Evolutionary conservation across 2,888 invertebrate genomes (phyloP).

Genomic region (Petrophora chlorosata): DNA sequence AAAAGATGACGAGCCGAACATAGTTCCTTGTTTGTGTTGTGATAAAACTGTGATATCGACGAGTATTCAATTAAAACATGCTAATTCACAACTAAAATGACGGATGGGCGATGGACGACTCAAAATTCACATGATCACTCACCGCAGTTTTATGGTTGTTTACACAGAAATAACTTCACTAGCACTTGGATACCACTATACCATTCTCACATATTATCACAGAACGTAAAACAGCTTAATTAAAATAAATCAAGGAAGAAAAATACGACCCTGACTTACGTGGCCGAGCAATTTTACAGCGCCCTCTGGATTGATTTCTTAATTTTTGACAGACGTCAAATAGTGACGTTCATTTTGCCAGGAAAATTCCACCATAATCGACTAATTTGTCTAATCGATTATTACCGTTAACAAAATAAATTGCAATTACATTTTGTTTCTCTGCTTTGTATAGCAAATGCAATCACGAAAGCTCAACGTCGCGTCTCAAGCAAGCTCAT

Average conservation of each 20-base stretch:
- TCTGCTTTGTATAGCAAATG: too few relatives aligned
- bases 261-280: constrained; percentile 83
- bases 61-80: constrained; percentile 71
- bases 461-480: too few relatives aligned
- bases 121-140: constrained; percentile 48
- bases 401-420: too few relatives aligned
- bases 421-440: too few relatives aligned
- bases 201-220: constrained; percentile 73
- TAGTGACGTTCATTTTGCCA: constrained; percentile 25
- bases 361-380: background rate
- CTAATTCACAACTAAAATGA: constrained; percentile 72
- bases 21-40: constrained; percentile 54
- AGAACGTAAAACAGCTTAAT: constrained; percentile 64
- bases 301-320: constrained; percentile 76
- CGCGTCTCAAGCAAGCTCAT: too few relatives aligned
- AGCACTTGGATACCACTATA: constrained; percentile 60
- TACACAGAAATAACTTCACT: constrained; percentile 60
- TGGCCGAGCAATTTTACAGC: constrained; percentile 78
- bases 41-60: constrained; percentile 59
- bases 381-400: constrained; percentile 6
- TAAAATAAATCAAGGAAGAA: constrained; percentile 68
- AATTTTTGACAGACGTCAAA: constrained; percentile 54
- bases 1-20: constrained; percentile 19
- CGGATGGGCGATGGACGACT: constrained; percentile 60
- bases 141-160: constrained; percentile 58